Evolutionary conservation across 2,113 vertebrate species (phyloP), one percentile per base, ranked within the genome.

Genomic region (Nycticryphes semicollaris): DNA sequence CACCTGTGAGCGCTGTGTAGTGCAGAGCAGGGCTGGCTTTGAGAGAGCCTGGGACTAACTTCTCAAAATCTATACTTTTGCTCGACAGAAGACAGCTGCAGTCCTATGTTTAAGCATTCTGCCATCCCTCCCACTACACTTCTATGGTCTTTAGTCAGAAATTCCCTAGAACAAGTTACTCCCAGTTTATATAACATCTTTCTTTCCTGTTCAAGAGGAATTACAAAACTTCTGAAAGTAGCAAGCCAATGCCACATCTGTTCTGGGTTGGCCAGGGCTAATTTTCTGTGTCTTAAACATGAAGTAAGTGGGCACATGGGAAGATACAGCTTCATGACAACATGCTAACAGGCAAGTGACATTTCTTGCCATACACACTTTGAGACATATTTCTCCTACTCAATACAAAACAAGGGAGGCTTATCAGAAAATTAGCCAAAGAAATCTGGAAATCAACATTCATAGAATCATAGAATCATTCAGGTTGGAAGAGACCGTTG

Each of bases 1-100:
- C 27, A 56, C 25, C 37, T 0, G 0, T 4, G n/a, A 56, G 67
- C 0, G 0, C 66, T 33, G 48, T 0, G 2, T 25, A 15, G 39
- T 3, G 37, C 19, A 57, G 31, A 73, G 73, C 35, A 23, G 47
- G 27, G 12, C 35, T 84, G 45, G 51, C 48, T 88, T 41, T 77
- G 73, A 56, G 47, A 27, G 23, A 67, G 10, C n/a, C 33, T 51
- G 63, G 39, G 19, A 67, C 28, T 31, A 5, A 33, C 5, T 66
- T 35, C 80, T 56, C 62, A 35, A 41, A 54, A 75, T 33, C 41
- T 54, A 6, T 6, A 24, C 35, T 63, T 23, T 67, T 51, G 43
- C 41, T 9, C 28, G 19, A 51, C 31, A 75, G 76, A 60, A 64
- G 12, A 35, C 64, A 80, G 12, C 31, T 73, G n/a, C 56, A 77